Evolutionary conservation across 2,113 vertebrate genomes (phyloP).

Genomic region (Tyrannus savana): DNA sequence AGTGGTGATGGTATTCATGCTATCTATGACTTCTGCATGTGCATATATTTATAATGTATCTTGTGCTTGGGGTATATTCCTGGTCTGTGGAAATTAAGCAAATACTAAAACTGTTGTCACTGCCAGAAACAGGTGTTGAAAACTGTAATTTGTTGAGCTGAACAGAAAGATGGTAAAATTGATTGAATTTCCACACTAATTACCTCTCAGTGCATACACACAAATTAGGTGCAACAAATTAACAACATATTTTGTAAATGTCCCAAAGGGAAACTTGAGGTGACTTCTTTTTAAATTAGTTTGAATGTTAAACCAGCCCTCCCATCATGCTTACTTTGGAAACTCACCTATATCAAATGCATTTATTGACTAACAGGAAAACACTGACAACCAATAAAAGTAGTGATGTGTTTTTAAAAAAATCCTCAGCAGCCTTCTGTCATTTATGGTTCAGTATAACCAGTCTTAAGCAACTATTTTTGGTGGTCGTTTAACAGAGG

Average conservation of each 20-base stretch:
- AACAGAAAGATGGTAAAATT: constrained; percentile 31
- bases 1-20: background rate
- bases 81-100: background rate
- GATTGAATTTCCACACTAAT: constrained; percentile 20
- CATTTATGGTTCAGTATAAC: constrained; percentile 26
- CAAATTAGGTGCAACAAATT: constrained; percentile 22
- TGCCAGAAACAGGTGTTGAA: constrained; percentile 15
- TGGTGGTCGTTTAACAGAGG: constrained; percentile 37
- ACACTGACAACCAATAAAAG: constrained; percentile 38
- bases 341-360: constrained; percentile 8
- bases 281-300: constrained; percentile 25
- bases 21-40: background rate
- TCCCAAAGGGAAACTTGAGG: constrained; percentile 33
- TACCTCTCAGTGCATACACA: background rate
- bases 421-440: background rate
- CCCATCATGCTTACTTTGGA: constrained; percentile 36
- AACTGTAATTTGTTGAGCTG: background rate
- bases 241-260: constrained; percentile 19
- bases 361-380: constrained; percentile 48
- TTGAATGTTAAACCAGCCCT: constrained; percentile 29
- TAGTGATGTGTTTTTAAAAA: background rate
- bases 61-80: background rate
- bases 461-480: constrained; percentile 8
- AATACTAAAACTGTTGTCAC: background rate
- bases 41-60: background rate